phyloP scores from a whole-genome alignment of 2,113 vertebrate genomes.

The Passerina amoena region DNA sequence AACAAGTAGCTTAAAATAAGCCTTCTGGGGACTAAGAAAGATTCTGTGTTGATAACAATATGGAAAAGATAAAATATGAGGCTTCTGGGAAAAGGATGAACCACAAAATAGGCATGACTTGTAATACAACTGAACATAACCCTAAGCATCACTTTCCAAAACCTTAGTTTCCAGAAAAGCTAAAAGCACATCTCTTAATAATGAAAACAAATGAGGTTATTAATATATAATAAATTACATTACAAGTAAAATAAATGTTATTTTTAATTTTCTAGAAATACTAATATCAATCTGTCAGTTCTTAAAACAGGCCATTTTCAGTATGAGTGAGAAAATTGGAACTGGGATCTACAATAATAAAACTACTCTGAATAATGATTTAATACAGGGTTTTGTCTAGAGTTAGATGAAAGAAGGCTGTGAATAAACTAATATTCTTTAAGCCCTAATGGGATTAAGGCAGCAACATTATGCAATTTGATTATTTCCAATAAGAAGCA shows the following conservation, averaged over 20 bases:
- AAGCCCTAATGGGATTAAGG: not conserved
- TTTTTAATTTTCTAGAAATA: not conserved
- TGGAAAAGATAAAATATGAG: not conserved
- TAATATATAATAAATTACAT: not conserved
- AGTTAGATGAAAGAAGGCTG: not conserved
- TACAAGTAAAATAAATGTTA: not conserved
- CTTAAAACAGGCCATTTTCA: not conserved
- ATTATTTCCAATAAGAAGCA: not conserved
- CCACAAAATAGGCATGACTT: not conserved
- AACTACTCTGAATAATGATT: not conserved
- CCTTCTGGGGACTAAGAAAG: constrained; percentile 18
- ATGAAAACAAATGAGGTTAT: not conserved
- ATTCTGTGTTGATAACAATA: constrained; percentile 12
- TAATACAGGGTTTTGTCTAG: not conserved
- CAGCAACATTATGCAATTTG: not conserved
- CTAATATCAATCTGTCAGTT: not conserved
- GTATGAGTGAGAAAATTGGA: not conserved
- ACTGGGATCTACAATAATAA: not conserved
- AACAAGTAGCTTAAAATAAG: constrained; percentile 28
- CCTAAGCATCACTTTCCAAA: not conserved
- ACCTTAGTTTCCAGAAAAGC: not conserved
- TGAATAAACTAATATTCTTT: constrained; percentile 4
- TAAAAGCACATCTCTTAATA: not conserved
- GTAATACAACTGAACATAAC: not conserved
- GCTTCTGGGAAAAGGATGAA: not conserved